Conservation (phyloP, 2,888 invertebrate species). For the Oligia latruncula region DNA sequence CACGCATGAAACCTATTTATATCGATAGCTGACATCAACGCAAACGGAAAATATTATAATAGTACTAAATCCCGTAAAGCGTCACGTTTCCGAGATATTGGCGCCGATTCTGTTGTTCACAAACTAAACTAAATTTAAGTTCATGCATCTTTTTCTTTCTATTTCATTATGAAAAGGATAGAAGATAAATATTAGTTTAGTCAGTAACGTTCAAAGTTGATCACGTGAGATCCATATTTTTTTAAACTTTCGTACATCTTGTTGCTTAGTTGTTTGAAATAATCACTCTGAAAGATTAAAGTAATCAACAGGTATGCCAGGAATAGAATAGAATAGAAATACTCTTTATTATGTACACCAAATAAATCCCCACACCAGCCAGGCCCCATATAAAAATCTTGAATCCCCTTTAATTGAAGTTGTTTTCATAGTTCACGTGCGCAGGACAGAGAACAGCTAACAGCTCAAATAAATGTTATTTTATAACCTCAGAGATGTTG, state of each 20-base stretch:
- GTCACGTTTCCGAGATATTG: not conserved
- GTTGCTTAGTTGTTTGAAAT: not conserved
- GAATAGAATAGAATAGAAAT: too few relatives aligned
- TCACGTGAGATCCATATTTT: not conserved
- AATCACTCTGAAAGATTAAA: not conserved
- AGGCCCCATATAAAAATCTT: not conserved
- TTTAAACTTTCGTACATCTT: not conserved
- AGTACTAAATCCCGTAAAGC: not conserved
- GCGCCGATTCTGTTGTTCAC: too few relatives aligned
- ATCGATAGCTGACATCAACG: not conserved
- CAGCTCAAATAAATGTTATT: conserved; percentile 52
- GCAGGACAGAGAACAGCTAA: conserved; percentile 25
- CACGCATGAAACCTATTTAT: not conserved
- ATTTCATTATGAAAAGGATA: too few relatives aligned
- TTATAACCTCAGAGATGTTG: conserved; percentile 66
- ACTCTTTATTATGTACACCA: too few relatives aligned
- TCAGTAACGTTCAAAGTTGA: not conserved
- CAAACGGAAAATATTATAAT: not conserved
- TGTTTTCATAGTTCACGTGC: conserved; percentile 33
- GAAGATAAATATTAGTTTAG: too few relatives aligned
- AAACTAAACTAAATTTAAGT: too few relatives aligned
- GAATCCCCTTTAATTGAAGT: conserved; percentile 9
- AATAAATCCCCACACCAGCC: too few relatives aligned
- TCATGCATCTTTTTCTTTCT: too few relatives aligned
- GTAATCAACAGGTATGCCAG: not conserved